Evolutionary conservation across 2,797 vertebrate genomes (phyloP), one percentile per base, ranked within the genome.

Genomic region (Tarsius wallacei): DNA sequence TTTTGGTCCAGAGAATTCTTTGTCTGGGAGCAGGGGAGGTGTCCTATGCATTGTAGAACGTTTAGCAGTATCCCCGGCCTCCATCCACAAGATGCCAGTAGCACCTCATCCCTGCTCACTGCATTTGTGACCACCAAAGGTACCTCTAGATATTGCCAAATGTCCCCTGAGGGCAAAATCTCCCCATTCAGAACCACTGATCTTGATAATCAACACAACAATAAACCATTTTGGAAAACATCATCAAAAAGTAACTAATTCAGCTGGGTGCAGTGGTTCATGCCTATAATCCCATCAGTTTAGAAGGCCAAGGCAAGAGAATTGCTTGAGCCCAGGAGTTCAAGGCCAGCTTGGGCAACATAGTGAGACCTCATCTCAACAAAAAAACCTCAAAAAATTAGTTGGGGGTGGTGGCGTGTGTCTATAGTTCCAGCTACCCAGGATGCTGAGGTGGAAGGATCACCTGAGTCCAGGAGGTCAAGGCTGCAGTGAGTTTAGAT

Each of bases 1-100:
- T 74, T 51, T 66, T 33, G 36, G 26, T 26, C 13, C 21, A 47
- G 51, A 55, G 3, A 13, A 7, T 16, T 7, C 53, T 49, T 13
- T 24, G 70, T 26, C 1, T 55, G 15, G 24, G 15, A 1, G 3
- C 0, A 21, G 2, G 5, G 0, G n/a, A 3, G 14, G 0, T 24
- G 15, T 4, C 19, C 28, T 19, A 3, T 16, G 26, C 0, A 7
- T 4, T 2, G 0, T 1, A 21, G 17, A 7, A 11, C 2, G 8
- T 53, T 90, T 0, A 21, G 12, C 61, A 2, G 55, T 33, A 57
- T 28, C 36, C 42, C 21, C 14, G 57, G 28, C n/a, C 53, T 59
- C 59, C 36, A 2, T 7, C 19, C 33, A 8, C 24, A 2, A n/a
- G 73, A 47, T 7, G 14, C 42, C 85, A 21, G 5, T 2, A n/a